These are phyloP conservation scores for Hylaeus volcanicus DNA, from an alignment of 1,140 invertebrate genomes.

Conservation along the genomic window DNA sequence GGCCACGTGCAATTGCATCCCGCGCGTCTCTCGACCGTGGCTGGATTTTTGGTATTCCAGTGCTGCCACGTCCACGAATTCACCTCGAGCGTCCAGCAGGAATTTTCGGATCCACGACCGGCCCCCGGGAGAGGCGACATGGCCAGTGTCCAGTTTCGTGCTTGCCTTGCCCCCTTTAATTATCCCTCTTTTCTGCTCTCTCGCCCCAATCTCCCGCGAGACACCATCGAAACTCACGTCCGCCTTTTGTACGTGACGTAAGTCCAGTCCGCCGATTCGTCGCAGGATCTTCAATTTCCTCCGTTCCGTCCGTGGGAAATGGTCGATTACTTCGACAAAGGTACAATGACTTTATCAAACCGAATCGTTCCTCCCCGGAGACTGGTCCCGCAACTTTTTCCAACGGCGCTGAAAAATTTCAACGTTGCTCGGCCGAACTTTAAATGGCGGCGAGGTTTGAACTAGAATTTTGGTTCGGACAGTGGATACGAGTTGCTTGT, in stretches of 20 bases:
- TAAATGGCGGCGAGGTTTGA: neutral
- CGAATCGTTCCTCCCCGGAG: neutral
- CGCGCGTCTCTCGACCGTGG: conserved; percentile 5
- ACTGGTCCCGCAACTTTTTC: neutral
- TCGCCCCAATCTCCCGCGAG: conserved; percentile 17
- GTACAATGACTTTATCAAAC: conserved; percentile 32
- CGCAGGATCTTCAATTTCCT: conserved; percentile 31
- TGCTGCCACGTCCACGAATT: conserved; percentile 44
- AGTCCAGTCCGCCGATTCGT: neutral
- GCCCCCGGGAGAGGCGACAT: conserved; percentile 51
- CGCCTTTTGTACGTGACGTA: conserved; percentile 45
- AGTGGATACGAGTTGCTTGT: neutral
- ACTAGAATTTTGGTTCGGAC: neutral
- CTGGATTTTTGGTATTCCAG: conserved; percentile 57
- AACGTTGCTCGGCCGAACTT: neutral
- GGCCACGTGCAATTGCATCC: conserved; percentile 33
- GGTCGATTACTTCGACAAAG: neutral
- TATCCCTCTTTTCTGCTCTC: conserved; percentile 55
- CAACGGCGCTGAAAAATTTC: no score
- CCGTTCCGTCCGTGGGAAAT: neutral
- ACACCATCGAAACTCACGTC: conserved; percentile 45
- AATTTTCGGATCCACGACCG: conserved; percentile 54
- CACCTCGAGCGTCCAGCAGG: conserved; percentile 40
- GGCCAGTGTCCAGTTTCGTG: conserved; percentile 69
- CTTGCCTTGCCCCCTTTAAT: conserved; percentile 71